A percentile compares a stretch with the other conserved stretches of the same genome.
These are phyloP conservation scores for Morus bassanus DNA, from an alignment of 2,797 vertebrate genomes.

Conservation along the genomic window DNA sequence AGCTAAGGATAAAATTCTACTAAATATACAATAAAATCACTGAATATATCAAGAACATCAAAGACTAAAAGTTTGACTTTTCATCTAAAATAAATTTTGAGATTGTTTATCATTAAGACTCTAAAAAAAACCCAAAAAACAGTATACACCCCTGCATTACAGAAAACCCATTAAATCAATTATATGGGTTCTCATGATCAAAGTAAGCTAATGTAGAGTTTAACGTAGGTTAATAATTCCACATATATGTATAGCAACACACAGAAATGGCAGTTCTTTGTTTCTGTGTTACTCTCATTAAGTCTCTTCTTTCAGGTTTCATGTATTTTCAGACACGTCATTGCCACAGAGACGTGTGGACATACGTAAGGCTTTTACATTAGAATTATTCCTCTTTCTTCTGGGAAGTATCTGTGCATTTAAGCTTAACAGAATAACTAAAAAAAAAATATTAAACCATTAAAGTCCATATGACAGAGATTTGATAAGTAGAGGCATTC, in stretches of 20 bases:
- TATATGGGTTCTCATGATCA: neutral
- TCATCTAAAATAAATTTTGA: neutral
- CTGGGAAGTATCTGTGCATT: too few relatives aligned
- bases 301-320: too few relatives aligned
- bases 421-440: too few relatives aligned
- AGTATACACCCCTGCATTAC: neutral
- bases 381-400: too few relatives aligned
- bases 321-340: too few relatives aligned
- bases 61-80: neutral
- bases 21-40: neutral
- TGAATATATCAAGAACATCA: neutral
- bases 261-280: too few relatives aligned
- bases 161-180: neutral
- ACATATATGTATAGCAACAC: neutral
- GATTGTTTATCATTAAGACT: neutral
- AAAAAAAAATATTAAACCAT: too few relatives aligned
- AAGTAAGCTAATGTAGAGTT: neutral
- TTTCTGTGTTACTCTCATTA: too few relatives aligned
- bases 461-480: too few relatives aligned
- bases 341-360: too few relatives aligned
- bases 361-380: too few relatives aligned
- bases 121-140: rapidly evolving
- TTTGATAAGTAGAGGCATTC: neutral
- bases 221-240: neutral
- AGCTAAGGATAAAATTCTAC: neutral